A percentile compares a stretch with the other conserved stretches of the same genome.
phyloP scores from a whole-genome alignment of 2,113 vertebrate species.

The Struthio camelus region DNA sequence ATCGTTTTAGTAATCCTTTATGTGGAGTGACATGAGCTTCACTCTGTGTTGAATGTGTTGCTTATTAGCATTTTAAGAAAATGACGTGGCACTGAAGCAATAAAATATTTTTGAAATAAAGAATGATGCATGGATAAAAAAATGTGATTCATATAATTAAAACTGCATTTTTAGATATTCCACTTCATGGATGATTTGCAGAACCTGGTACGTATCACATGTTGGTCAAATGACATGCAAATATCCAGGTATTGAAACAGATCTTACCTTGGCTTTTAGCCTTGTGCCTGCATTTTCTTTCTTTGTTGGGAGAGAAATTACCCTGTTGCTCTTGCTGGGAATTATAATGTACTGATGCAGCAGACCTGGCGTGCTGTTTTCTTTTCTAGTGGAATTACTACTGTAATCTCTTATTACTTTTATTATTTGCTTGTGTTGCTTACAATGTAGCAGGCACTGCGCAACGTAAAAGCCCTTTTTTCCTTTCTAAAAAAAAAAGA shows the following conservation, averaged over 20 bases:
- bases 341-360: neutral
- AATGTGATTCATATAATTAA: neutral
- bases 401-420: neutral
- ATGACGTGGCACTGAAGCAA: neutral
- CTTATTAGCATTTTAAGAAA: neutral
- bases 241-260: neutral
- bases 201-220: neutral
- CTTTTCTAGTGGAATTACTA: neutral
- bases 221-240: neutral
- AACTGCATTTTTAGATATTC: conserved; percentile 7
- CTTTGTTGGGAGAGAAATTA: neutral
- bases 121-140: conserved; percentile 22
- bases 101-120: conserved; percentile 47
- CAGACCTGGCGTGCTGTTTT: neutral
- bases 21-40: conserved; percentile 1
- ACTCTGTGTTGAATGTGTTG: conserved; percentile 25
- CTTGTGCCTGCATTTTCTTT: neutral
- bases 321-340: neutral
- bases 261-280: neutral
- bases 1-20: conserved; percentile 23
- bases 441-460: neutral
- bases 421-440: neutral
- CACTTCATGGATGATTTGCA: conserved; percentile 29
- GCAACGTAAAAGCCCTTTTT: neutral
- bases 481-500: neutral